A percentile compares a stretch with the other conserved stretches of the same genome.
Conservation (phyloP, 2,888 invertebrate genomes). For the Erynnis tages region DNA sequence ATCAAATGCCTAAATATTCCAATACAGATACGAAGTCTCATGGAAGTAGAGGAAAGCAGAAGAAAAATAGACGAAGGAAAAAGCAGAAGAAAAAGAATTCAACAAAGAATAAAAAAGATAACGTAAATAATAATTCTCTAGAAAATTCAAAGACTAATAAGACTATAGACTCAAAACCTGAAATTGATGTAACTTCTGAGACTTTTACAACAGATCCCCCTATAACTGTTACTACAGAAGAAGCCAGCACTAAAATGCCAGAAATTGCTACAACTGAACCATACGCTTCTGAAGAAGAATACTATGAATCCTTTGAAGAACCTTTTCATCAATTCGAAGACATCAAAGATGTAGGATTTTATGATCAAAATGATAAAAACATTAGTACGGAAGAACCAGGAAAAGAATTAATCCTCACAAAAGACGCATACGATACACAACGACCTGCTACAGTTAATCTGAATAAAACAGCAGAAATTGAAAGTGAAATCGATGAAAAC, state of each 20-base stretch:
- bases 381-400: not conserved
- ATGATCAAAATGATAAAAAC: not conserved
- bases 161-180: not conserved
- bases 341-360: not conserved
- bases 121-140: not conserved
- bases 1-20: constrained; percentile 31
- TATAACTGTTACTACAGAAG: not conserved
- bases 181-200: constrained; percentile 4
- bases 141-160: not conserved
- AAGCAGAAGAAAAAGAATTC: constrained; percentile 14
- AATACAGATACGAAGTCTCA: constrained; percentile 18
- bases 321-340: not conserved
- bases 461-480: not conserved
- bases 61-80: constrained; percentile 27
- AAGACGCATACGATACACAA: constrained; percentile 12
- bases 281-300: not conserved
- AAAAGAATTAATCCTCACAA: not conserved
- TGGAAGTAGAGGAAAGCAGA: constrained; percentile 20
- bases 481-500: not conserved
- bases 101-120: constrained; percentile 21
- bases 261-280: not conserved
- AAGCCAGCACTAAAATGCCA: not conserved
- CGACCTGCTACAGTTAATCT: not conserved
- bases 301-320: not conserved
- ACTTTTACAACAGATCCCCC: too few species aligned